A percentile compares a stretch with the other conserved stretches of the same genome.
These are phyloP conservation scores for Apolygus lucorum DNA, from an alignment of 1,140 invertebrate species.

Conservation along the genomic window DNA sequence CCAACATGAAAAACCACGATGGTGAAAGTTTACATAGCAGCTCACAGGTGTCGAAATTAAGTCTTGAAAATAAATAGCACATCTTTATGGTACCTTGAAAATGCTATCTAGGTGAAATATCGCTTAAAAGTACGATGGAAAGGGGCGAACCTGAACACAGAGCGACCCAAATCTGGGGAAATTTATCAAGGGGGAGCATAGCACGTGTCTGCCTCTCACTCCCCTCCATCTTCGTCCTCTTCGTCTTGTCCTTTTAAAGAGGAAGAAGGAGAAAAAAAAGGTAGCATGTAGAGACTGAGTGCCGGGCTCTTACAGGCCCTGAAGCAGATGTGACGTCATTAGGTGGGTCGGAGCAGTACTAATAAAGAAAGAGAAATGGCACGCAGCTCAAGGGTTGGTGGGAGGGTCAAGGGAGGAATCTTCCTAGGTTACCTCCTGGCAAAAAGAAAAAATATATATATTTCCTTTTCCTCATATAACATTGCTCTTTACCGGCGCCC, in stretches of 20 bases:
- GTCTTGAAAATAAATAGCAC: too few species aligned
- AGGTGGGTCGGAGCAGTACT: background rate
- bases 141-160: too few species aligned
- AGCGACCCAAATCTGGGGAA: background rate
- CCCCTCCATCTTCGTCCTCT: too few species aligned
- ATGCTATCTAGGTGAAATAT: background rate
- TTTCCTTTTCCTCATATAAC: background rate
- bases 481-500: too few species aligned
- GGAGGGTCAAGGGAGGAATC: background rate
- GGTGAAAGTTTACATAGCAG: too few species aligned
- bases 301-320: background rate
- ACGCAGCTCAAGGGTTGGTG: background rate
- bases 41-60: too few species aligned
- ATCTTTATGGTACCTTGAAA: too few species aligned
- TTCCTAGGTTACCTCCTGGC: background rate
- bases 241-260: too few species aligned
- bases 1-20: too few species aligned
- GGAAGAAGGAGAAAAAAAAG: too few species aligned
- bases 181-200: background rate
- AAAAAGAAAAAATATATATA: background rate
- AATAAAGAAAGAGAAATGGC: slow-evolving; percentile 14
- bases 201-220: too few species aligned
- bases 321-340: slow-evolving; percentile 5
- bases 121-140: background rate
- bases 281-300: background rate